Conservation (phyloP, 2,113 vertebrate species). For the Cepphus grylle region DNA sequence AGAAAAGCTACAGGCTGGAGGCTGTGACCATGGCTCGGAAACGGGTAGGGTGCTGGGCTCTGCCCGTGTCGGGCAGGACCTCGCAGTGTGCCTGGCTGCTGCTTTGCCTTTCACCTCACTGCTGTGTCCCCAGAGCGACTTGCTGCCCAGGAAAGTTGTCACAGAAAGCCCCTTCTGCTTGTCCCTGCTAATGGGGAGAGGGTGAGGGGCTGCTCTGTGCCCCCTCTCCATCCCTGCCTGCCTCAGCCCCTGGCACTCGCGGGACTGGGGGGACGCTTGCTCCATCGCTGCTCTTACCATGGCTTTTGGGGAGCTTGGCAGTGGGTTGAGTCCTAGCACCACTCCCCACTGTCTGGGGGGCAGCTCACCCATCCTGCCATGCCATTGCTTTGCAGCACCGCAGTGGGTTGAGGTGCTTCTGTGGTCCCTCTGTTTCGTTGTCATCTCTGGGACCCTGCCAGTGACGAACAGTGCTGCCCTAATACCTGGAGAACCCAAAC, state of each 20-base stretch:
- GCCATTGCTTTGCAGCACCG: not conserved
- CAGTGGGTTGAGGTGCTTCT: rapidly evolving
- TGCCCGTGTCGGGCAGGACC: not conserved
- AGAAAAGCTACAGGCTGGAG: not conserved
- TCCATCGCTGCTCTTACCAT: rapidly evolving
- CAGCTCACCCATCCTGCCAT: not conserved
- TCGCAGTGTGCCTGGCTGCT: rapidly evolving
- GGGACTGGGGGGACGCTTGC: too few species aligned
- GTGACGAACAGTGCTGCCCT: not conserved
- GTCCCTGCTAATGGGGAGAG: rapidly evolving
- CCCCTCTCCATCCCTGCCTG: not conserved
- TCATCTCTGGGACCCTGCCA: not conserved
- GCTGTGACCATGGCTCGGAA: constrained; percentile 42
- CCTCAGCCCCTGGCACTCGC: rapidly evolving
- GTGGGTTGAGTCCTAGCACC: not conserved
- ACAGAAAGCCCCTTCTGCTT: not conserved
- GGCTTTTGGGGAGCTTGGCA: not conserved
- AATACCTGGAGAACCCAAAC: not conserved
- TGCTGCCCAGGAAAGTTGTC: not conserved
- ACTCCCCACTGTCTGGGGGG: rapidly evolving
- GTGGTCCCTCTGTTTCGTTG: not conserved
- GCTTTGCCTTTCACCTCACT: not conserved
- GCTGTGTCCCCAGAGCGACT: not conserved
- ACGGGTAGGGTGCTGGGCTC: constrained; percentile 8
- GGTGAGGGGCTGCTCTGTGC: not conserved